Evolutionary conservation across 2,113 vertebrate species (phyloP).

Genomic region (Corythornis cristatus): DNA sequence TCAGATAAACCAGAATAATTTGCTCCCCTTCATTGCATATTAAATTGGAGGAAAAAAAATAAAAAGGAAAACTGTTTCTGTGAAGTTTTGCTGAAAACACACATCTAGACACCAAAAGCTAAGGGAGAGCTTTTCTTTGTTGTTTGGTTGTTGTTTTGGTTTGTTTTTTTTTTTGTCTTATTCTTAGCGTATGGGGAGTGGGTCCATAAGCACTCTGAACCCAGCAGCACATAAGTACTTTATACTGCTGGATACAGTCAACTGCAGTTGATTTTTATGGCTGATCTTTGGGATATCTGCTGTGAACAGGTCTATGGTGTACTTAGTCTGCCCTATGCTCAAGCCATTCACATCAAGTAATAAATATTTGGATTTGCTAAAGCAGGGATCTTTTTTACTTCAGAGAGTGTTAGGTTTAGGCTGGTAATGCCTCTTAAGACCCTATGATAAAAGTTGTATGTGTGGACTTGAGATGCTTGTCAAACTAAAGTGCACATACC

Average conservation of each 20-base stretch:
- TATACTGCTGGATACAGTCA: not conserved
- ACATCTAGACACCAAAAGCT: not conserved
- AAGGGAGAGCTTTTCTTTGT: not conserved
- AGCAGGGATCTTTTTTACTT: not conserved
- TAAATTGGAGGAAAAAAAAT: not conserved
- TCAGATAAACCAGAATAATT: constrained; percentile 3
- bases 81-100: not conserved
- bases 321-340: not conserved
- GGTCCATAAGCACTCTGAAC: not conserved
- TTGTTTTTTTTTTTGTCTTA: not conserved
- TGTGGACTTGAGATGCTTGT: constrained; percentile 11
- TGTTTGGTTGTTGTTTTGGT: not conserved
- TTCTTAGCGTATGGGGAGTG: not conserved
- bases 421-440: constrained; percentile 52
- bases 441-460: constrained; percentile 23
- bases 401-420: constrained; percentile 9
- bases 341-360: constrained; percentile 15
- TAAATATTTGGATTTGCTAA: constrained; percentile 28
- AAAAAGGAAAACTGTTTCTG: not conserved
- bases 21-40: not conserved
- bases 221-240: not conserved
- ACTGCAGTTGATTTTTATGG: not conserved
- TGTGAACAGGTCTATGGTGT: not conserved
- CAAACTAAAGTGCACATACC: not conserved
- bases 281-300: not conserved